Percentiles rank a stretch among this genome's conserved stretches.
Evolutionary conservation across 2,888 invertebrate species (phyloP).

Genomic region (Auanema freiburgensis): DNA sequence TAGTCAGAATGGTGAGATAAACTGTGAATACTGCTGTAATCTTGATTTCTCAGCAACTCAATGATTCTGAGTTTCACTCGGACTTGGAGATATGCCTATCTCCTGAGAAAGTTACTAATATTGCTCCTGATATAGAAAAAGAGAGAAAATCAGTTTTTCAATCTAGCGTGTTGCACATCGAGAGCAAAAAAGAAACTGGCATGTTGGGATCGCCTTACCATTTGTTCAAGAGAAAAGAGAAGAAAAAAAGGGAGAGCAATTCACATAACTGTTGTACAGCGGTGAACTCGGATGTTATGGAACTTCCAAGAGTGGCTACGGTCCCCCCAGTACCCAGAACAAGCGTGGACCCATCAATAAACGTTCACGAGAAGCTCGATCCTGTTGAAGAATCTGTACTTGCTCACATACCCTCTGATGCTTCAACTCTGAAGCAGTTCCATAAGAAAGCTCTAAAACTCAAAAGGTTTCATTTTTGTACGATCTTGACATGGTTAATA

Average conservation of each 20-base stretch:
- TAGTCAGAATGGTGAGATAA: slow-evolving; percentile 9
- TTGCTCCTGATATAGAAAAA: background rate
- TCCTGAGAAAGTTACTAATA: background rate
- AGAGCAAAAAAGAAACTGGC: slow-evolving; percentile 20
- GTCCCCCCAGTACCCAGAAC: slow-evolving; percentile 24
- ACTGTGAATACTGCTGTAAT: background rate
- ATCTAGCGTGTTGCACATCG: slow-evolving; percentile 19
- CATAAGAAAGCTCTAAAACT: slow-evolving; percentile 23
- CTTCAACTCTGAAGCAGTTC: slow-evolving; percentile 14
- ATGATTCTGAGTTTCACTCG: too few species aligned
- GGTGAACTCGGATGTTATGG: background rate
- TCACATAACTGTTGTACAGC: too few species aligned
- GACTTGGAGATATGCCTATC: slow-evolving; percentile 66
- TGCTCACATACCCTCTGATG: slow-evolving; percentile 14
- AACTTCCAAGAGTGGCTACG: slow-evolving; percentile 16
- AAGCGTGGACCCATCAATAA: background rate
- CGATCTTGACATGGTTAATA: too few species aligned
- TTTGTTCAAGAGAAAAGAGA: background rate
- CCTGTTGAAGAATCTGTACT: background rate
- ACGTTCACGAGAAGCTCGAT: background rate
- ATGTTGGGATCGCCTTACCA: slow-evolving; percentile 14
- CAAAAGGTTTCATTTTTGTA: slow-evolving; percentile 13
- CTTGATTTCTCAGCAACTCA: background rate
- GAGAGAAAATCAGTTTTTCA: background rate
- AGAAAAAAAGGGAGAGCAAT: slow-evolving; percentile 3